Evolutionary conservation across 2,888 invertebrate species (phyloP).

Genomic region (Drosophila multiciliata): DNA sequence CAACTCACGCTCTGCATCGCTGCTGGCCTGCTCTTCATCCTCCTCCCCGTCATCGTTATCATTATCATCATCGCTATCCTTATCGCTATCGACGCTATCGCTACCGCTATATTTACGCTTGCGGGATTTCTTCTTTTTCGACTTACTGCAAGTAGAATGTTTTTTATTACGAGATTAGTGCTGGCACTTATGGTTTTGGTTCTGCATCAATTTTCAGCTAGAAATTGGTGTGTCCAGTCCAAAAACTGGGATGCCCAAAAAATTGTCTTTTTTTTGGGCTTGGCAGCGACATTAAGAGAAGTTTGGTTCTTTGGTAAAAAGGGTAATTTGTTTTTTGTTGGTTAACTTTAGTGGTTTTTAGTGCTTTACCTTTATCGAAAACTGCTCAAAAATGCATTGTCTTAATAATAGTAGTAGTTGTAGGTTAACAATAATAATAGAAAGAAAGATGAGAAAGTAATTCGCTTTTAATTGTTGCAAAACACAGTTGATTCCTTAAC

Average conservation of each 20-base stretch:
- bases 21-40: conserved; percentile 50
- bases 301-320: conserved; percentile 11
- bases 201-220: conserved; percentile 10
- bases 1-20: conserved; percentile 84
- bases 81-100: conserved; percentile 84
- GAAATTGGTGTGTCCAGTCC: conserved; percentile 23
- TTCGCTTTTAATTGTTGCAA: conserved; percentile 83
- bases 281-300: conserved; percentile 44
- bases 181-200: neutral
- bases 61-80: conserved; percentile 83
- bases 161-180: conserved; percentile 11
- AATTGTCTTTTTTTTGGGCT: conserved; percentile 4
- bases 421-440: conserved; percentile 79
- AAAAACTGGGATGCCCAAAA: conserved; percentile 27
- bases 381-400: conserved; percentile 85
- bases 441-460: conserved; percentile 85
- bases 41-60: conserved; percentile 34
- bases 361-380: conserved; percentile 85
- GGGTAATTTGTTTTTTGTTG: conserved; percentile 18
- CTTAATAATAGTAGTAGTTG: conserved; percentile 75
- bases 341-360: conserved; percentile 71
- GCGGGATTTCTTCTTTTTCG: conserved; percentile 87
- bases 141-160: conserved; percentile 81
- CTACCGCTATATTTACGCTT: conserved; percentile 86
- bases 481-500: conserved; percentile 61